Percentiles rank a stretch among this genome's conserved stretches.
Conservation (phyloP, 2,888 invertebrate species). For the Lasioglossum malachurum region DNA sequence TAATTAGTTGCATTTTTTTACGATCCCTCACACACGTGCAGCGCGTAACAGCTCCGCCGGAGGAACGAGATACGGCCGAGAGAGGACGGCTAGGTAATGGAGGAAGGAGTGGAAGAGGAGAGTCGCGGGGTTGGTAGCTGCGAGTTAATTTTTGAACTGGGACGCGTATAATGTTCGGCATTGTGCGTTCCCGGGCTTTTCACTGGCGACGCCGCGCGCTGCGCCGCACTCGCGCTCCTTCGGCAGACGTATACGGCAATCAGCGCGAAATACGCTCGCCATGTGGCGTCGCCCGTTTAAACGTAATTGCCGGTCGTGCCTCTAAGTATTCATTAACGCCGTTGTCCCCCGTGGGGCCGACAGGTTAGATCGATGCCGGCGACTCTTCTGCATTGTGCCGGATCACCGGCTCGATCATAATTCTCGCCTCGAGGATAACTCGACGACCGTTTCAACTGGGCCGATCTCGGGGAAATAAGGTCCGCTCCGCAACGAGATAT, state of each 20-base stretch:
- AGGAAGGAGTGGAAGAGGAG: slow-evolving; percentile 45
- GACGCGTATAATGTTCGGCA: slow-evolving; percentile 67
- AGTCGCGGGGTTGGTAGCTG: slow-evolving; percentile 33
- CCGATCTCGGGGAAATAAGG: slow-evolving; percentile 22
- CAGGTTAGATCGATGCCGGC: slow-evolving; percentile 46
- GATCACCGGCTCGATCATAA: slow-evolving; percentile 50
- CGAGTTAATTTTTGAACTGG: slow-evolving; percentile 61
- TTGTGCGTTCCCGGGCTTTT: slow-evolving; percentile 43
- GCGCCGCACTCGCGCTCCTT: background rate
- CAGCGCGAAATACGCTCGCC: slow-evolving; percentile 59
- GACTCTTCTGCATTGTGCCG: slow-evolving; percentile 47
- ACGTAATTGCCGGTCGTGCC: slow-evolving; percentile 13
- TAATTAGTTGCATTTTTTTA: slow-evolving; percentile 79
- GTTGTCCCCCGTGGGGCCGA: slow-evolving; percentile 46
- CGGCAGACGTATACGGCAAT: slow-evolving; percentile 45
- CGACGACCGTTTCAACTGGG: slow-evolving; percentile 9
- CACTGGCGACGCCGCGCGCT: background rate
- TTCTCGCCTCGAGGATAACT: slow-evolving; percentile 37
- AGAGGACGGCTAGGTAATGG: slow-evolving; percentile 26
- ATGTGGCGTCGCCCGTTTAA: slow-evolving; percentile 57
- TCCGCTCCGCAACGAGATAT: background rate
- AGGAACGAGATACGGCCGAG: slow-evolving; percentile 31
- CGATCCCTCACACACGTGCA: slow-evolving; percentile 57
- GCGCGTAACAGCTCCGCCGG: slow-evolving; percentile 11
- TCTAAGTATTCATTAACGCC: slow-evolving; percentile 74